Percentiles rank a stretch among this genome's conserved stretches.
Conservation (phyloP, 2,888 invertebrate species). For the Nebria salina region DNA sequence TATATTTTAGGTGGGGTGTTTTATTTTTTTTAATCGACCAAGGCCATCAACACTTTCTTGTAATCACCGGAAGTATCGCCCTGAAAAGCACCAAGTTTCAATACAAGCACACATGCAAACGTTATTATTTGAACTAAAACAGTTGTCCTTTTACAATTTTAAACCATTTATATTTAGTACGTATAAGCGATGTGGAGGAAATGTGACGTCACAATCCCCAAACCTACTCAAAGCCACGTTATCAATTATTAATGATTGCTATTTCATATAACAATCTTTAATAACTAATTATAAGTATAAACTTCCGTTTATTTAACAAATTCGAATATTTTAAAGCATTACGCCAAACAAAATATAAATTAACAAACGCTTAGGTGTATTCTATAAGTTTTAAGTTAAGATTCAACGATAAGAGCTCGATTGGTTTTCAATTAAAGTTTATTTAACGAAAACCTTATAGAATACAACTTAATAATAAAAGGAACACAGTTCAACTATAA, state of each 20-base stretch:
- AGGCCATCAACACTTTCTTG: constrained; percentile 87
- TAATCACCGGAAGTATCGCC: constrained; percentile 94
- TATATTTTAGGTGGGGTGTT: constrained; percentile 46
- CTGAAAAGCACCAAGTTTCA: constrained; percentile 67
- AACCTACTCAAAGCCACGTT: no score
- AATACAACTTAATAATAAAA: neutral
- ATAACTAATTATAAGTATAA: neutral
- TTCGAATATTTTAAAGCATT: neutral
- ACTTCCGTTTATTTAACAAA: neutral
- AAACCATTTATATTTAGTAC: neutral
- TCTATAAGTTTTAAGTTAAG: no score
- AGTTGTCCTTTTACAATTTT: neutral
- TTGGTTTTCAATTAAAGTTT: no score
- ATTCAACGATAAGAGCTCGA: no score
- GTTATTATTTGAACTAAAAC: neutral
- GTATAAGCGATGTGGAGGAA: no score
- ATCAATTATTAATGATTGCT: no score
- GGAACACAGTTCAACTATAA: neutral
- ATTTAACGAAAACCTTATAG: no score
- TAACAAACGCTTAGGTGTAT: neutral
- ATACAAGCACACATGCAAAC: constrained; percentile 37
- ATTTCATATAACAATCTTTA: no score
- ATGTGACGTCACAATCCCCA: no score
- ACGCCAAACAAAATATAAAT: neutral
- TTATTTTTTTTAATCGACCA: constrained; percentile 72